These are phyloP conservation scores for Trichomycterus rosablanca DNA, from an alignment of 2,113 vertebrate genomes.

Conservation along the genomic window DNA sequence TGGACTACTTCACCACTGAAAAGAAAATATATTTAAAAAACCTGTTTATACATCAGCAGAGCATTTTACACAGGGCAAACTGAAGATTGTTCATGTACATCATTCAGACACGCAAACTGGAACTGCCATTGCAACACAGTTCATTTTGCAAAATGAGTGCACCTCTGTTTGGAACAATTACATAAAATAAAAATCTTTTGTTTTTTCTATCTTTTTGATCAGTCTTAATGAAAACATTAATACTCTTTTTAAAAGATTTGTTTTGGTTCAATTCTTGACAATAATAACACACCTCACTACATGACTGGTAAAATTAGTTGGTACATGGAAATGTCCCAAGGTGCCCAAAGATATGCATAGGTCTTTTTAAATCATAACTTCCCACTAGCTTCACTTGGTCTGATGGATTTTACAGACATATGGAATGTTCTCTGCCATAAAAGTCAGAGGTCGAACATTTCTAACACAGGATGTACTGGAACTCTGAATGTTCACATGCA, in stretches of 20 bases:
- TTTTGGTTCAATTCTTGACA: conserved; percentile 70
- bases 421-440: conserved; percentile 89
- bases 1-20: conserved; percentile 91
- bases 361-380: conserved; percentile 75
- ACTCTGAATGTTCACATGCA: conserved; percentile 97
- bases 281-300: conserved; percentile 93
- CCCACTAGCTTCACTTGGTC: conserved; percentile 29
- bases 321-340: conserved; percentile 79
- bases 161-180: conserved; percentile 78
- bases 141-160: too few species aligned
- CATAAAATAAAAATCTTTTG: too few species aligned
- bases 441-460: conserved; percentile 83
- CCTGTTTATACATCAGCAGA: conserved; percentile 77
- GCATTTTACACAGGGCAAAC: conserved; percentile 90
- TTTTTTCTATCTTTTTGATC: conserved; percentile 71
- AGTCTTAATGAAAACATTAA: conserved; percentile 81
- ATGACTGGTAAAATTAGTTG: conserved; percentile 86
- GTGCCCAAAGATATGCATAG: conserved; percentile 88
- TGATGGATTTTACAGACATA: conserved; percentile 67
- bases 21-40: conserved; percentile 97
- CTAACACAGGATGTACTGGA: conserved; percentile 86
- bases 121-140: too few species aligned
- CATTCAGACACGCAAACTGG: too few species aligned
- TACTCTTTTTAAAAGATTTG: conserved; percentile 89
- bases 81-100: too few species aligned